Percentiles rank a stretch among this genome's conserved stretches.
Evolutionary conservation across 1,140 invertebrate genomes (phyloP).

Genomic region (Teleogryllus occipitalis): DNA sequence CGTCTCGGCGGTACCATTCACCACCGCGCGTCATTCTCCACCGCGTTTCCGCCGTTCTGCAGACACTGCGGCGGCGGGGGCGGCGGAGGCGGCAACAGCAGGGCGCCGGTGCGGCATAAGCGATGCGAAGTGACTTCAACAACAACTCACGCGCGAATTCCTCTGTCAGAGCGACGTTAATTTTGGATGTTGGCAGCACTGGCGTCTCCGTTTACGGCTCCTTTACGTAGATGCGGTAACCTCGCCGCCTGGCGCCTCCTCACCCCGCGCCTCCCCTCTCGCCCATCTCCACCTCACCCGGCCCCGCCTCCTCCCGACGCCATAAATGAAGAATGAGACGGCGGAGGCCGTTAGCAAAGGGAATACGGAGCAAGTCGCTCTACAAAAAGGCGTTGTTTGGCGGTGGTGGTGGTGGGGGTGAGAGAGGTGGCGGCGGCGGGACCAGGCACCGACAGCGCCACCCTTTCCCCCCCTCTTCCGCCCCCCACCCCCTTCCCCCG

Average conservation of each 20-base stretch:
- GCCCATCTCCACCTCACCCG: background rate
- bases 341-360: background rate
- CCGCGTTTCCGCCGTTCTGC: background rate
- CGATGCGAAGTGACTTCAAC: background rate
- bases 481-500: too few relatives aligned
- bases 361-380: background rate
- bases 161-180: background rate
- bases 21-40: background rate
- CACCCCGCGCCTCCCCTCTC: background rate
- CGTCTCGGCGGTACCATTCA: background rate
- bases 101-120: background rate
- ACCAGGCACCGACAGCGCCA: too few relatives aligned
- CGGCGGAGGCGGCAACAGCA: too few relatives aligned
- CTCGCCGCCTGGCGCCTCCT: background rate
- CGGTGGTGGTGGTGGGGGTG: too few relatives aligned
- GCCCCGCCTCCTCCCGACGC: background rate
- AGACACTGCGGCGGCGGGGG: background rate
- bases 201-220: constrained; percentile 2
- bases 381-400: background rate
- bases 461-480: too few relatives aligned
- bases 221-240: background rate
- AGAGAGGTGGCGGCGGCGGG: too few relatives aligned
- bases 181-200: background rate
- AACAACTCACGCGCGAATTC: background rate
- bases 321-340: constrained; percentile 1